Conservation (phyloP, 2,113 vertebrate genomes). For the Drymodes brunneopygia region DNA sequence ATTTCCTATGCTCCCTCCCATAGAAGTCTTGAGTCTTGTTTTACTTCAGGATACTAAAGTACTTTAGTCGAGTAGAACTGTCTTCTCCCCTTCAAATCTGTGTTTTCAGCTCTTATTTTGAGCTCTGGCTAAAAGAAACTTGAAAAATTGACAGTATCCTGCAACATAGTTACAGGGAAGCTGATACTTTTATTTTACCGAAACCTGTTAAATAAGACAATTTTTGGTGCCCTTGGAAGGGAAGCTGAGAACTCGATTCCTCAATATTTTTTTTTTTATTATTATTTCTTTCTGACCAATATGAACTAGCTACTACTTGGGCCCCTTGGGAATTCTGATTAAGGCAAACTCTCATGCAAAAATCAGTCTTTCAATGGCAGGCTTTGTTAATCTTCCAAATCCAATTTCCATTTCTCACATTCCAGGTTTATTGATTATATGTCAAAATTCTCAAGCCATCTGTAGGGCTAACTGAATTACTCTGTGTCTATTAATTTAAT, state of each 20-base stretch:
- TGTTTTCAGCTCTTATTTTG: not conserved
- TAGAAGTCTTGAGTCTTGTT: not conserved
- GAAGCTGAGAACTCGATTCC: not conserved
- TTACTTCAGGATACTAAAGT: not conserved
- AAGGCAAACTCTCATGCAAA: conserved; percentile 18
- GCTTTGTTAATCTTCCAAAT: conserved; percentile 64
- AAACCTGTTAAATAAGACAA: not conserved
- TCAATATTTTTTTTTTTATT: not conserved
- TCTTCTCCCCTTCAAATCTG: not conserved
- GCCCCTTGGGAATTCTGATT: not conserved
- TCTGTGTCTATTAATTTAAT: conserved; percentile 72
- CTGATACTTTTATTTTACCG: not conserved
- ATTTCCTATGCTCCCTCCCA: not conserved
- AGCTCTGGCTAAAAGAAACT: not conserved
- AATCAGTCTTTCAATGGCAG: conserved; percentile 53
- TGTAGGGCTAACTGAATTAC: conserved; percentile 64
- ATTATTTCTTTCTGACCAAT: not conserved
- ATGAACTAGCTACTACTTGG: not conserved
- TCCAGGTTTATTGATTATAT: conserved; percentile 68
- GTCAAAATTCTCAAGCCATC: conserved; percentile 56
- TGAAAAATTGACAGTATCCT: not conserved
- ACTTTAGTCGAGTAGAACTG: not conserved
- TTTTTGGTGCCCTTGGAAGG: not conserved
- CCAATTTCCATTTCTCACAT: conserved; percentile 64
- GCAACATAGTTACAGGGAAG: not conserved